A percentile compares a stretch with the other conserved stretches of the same genome.
phyloP scores from a whole-genome alignment of 1,140 invertebrate species.

The Thaumetopoea pityocampa region DNA sequence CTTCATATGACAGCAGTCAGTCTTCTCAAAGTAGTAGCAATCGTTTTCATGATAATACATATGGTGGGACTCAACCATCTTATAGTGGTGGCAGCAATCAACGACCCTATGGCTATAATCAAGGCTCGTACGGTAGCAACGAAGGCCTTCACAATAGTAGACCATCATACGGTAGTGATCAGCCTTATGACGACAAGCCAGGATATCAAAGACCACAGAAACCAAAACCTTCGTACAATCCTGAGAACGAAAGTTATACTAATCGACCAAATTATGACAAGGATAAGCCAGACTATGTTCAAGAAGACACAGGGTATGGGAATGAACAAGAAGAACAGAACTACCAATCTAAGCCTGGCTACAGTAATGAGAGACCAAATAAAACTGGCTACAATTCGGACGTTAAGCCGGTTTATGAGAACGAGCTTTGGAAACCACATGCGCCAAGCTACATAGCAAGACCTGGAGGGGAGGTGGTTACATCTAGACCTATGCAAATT shows the following conservation, averaged over 20 bases:
- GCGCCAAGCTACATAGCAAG: slow-evolving; percentile 42
- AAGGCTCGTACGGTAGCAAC: slow-evolving; percentile 12
- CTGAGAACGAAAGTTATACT: slow-evolving; percentile 9
- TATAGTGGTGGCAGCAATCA: slow-evolving; percentile 14
- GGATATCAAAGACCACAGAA: slow-evolving; percentile 7
- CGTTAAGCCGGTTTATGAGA: slow-evolving; percentile 56
- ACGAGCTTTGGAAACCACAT: slow-evolving; percentile 41
- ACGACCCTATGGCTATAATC: slow-evolving; percentile 14
- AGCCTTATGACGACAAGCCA: background rate
- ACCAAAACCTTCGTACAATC: slow-evolving; percentile 12
- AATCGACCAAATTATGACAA: slow-evolving; percentile 9
- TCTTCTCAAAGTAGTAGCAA: slow-evolving; percentile 1
- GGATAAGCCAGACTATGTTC: slow-evolving; percentile 18
- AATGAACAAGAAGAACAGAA: no score
- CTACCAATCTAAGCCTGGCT: background rate
- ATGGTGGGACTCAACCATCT: slow-evolving; percentile 2
- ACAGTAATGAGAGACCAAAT: slow-evolving; percentile 15
- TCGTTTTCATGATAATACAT: no score
- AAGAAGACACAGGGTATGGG: no score
- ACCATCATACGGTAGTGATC: slow-evolving; percentile 12
- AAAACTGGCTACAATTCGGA: slow-evolving; percentile 27
- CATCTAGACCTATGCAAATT: slow-evolving; percentile 50
- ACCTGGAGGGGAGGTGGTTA: slow-evolving; percentile 45
- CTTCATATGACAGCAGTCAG: slow-evolving; percentile 12
- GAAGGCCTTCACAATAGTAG: slow-evolving; percentile 11